Conservation (phyloP, 2,797 vertebrate genomes). For the Chelidonichthys spinosus region DNA sequence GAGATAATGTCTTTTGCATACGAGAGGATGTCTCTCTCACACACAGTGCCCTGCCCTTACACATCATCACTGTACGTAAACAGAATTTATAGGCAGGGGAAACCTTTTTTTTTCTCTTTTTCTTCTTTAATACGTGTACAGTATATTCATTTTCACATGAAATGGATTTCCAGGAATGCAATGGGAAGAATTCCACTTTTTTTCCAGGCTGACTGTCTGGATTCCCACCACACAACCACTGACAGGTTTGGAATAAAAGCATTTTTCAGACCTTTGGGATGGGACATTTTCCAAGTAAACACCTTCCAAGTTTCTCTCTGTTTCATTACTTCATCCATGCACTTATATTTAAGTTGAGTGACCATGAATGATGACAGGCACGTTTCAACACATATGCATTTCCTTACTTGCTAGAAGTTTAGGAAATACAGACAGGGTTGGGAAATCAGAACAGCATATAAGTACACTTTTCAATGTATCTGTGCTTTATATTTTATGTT, state of each 20-base stretch:
- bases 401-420: slow-evolving; percentile 13
- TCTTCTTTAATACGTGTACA: slow-evolving; percentile 5
- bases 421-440: slow-evolving; percentile 1
- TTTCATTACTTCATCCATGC: slow-evolving; percentile 3
- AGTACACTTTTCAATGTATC: background rate
- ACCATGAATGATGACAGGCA: background rate
- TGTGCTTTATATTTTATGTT: background rate
- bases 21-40: slow-evolving; percentile 49
- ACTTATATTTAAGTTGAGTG: background rate
- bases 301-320: slow-evolving; percentile 6
- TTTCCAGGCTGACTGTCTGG: slow-evolving; percentile 37
- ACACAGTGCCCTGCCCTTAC: slow-evolving; percentile 49
- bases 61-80: slow-evolving; percentile 56
- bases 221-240: slow-evolving; percentile 46
- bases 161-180: slow-evolving; percentile 32
- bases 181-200: slow-evolving; percentile 35
- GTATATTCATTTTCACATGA: slow-evolving; percentile 41
- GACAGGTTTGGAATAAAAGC: slow-evolving; percentile 40
- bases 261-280: slow-evolving; percentile 25
- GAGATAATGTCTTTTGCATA: slow-evolving; percentile 74
- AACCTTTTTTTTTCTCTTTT: slow-evolving; percentile 5
- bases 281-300: slow-evolving; percentile 14
- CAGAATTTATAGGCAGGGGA: slow-evolving; percentile 39
- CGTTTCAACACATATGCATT: background rate
- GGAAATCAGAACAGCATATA: background rate